A percentile compares a stretch with the other conserved stretches of the same genome.
Conservation (phyloP, 2,113 vertebrate genomes). For the Heptranchias perlo region DNA sequence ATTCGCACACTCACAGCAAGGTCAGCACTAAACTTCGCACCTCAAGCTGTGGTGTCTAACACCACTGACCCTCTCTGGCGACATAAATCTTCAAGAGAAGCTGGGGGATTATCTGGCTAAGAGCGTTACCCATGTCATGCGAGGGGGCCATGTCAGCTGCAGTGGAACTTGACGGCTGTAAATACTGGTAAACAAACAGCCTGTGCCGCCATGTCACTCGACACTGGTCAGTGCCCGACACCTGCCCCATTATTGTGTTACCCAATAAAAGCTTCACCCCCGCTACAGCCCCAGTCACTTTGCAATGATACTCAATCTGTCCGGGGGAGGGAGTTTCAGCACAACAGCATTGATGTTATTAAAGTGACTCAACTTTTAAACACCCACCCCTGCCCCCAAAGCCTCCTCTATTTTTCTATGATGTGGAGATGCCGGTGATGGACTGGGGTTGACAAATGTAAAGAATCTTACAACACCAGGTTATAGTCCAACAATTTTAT, state of each 20-base stretch:
- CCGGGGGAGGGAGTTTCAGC: not conserved
- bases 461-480: too few species aligned
- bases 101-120: conserved; percentile 60
- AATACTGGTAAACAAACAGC: conserved; percentile 54
- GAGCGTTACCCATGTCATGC: conserved; percentile 65
- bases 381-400: not conserved
- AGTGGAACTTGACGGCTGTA: conserved; percentile 54
- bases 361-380: not conserved
- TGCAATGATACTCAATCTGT: not conserved
- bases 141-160: conserved; percentile 60
- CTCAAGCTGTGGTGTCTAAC: conserved; percentile 56
- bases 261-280: not conserved
- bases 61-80: conserved; percentile 61
- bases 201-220: not conserved
- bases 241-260: not conserved
- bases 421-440: too few species aligned
- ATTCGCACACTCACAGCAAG: conserved; percentile 51
- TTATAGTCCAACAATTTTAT: too few species aligned
- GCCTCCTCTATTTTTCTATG: not conserved
- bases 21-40: conserved; percentile 59
- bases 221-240: not conserved
- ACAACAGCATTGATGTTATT: not conserved
- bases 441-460: too few species aligned
- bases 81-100: conserved; percentile 61
- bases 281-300: not conserved